Conservation (phyloP, 2,888 invertebrate genomes). For the Diarsia dahlii region DNA sequence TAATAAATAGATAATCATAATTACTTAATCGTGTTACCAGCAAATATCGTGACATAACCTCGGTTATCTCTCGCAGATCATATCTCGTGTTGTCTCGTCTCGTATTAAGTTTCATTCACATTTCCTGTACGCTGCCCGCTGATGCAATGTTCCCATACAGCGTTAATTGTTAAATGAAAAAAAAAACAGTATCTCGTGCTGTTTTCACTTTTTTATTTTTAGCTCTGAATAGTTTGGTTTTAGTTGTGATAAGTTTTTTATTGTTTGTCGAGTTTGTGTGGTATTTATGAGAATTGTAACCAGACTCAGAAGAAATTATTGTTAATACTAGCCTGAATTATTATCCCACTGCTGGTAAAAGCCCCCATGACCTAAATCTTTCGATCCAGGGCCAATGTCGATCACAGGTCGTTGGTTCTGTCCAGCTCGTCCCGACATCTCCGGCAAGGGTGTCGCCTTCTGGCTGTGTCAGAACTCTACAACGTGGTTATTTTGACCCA, state of each 20-base stretch:
- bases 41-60: slow-evolving; percentile 63
- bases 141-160: slow-evolving; percentile 81
- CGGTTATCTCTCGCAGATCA: slow-evolving; percentile 61
- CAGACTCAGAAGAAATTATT: too few species aligned
- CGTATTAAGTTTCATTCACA: slow-evolving; percentile 82
- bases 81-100: slow-evolving; percentile 66
- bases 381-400: too few species aligned
- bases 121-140: slow-evolving; percentile 78
- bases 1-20: slow-evolving; percentile 53
- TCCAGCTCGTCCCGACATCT: too few species aligned
- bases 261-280: slow-evolving; percentile 18
- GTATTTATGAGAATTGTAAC: background rate
- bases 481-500: too few species aligned
- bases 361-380: too few species aligned
- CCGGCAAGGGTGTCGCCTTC: too few species aligned
- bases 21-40: slow-evolving; percentile 58
- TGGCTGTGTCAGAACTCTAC: too few species aligned
- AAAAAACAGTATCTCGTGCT: slow-evolving; percentile 41
- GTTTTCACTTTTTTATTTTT: slow-evolving; percentile 68
- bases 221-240: slow-evolving; percentile 1
- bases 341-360: too few species aligned
- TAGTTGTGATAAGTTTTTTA: slow-evolving; percentile 22
- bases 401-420: too few species aligned
- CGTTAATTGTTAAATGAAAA: slow-evolving; percentile 58
- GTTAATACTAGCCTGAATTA: too few species aligned